Evolutionary conservation across 2,888 invertebrate species (phyloP), one percentile per base, ranked within the genome.

Genomic region (Lottia gigantea): DNA sequence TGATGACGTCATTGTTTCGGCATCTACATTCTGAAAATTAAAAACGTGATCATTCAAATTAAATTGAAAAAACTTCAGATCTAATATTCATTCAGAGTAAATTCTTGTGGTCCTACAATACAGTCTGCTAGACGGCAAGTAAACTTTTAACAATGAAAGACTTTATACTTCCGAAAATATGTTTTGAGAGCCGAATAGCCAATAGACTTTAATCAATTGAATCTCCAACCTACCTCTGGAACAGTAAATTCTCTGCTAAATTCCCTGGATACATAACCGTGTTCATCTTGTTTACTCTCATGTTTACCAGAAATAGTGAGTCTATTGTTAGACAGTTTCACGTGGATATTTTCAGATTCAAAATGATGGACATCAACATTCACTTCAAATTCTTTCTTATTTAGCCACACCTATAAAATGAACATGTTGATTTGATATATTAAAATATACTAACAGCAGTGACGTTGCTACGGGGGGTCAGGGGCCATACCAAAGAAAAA

Each of bases 241-340:
- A 82, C 19, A 16, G 69, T 46, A 55, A 80, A 74, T 62, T 78
- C 76, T 45, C 82, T 68, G 7, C 73, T 73, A 62, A 82, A 82
- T 64, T 82, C 77, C 23, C 80, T 66, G 23, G 77, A 49, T 8
- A 81, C 74, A 63, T 61, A 76, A 0, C 81, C 81, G 55, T 80
- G 78, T 23, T 78, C 75, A 65, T 82, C 82, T 25, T 71, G 65
- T 64, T 76, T 78, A 55, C 76, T 68, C 62, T 80, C 80, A 64
- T 82, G 81, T 71, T 77, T 81, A 1, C 80, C 83, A 49, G 69
- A 71, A n/a, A 83, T 74, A n/a, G 78, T 69, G 23, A 83, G 71
- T n/a, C 74, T 70, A 62, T 80, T 73, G 15, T 76, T 76, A 1
- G 71, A 68, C 0, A 76, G 62, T 64, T 78, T 80, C 16, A 82